Conservation (phyloP, 2,888 invertebrate genomes). For the Thera britannica region DNA sequence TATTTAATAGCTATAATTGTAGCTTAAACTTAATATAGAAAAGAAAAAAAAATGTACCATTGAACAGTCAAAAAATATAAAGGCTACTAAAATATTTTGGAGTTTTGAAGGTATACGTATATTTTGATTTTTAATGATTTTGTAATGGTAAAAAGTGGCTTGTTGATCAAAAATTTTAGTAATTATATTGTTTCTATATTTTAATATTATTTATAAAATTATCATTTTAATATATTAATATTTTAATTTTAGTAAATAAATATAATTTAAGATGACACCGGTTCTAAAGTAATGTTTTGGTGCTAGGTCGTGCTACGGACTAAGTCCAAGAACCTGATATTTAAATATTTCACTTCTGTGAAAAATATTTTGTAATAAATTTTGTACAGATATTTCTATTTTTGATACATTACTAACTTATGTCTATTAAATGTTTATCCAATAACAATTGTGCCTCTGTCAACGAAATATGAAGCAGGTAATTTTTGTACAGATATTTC, state of each 20-base stretch:
- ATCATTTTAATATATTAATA: neutral
- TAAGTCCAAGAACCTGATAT: constrained; percentile 73
- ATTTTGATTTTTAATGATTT: neutral
- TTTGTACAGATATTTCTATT: constrained; percentile 73
- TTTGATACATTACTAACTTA: constrained; percentile 40
- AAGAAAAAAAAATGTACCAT: neutral
- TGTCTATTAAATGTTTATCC: constrained; percentile 1
- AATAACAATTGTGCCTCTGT: neutral
- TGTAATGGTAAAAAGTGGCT: neutral
- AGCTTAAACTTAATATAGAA: neutral
- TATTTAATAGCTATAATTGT: neutral
- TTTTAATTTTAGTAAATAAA: constrained; percentile 6
- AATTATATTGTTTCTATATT: too few species aligned
- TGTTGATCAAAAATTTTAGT: too few species aligned
- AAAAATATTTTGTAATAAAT: constrained; percentile 69
- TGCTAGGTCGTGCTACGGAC: constrained; percentile 82
- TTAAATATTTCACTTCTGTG: constrained; percentile 70
- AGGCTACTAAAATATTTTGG: neutral
- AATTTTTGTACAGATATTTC: constrained; percentile 66
- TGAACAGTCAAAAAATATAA: neutral
- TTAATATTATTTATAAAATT: too few species aligned
- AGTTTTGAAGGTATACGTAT: neutral
- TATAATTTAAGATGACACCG: constrained; percentile 37
- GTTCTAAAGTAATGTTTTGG: constrained; percentile 65
- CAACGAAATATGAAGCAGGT: neutral